Conservation (phyloP, 2,113 vertebrate genomes). For the Laticauda laticaudata region DNA sequence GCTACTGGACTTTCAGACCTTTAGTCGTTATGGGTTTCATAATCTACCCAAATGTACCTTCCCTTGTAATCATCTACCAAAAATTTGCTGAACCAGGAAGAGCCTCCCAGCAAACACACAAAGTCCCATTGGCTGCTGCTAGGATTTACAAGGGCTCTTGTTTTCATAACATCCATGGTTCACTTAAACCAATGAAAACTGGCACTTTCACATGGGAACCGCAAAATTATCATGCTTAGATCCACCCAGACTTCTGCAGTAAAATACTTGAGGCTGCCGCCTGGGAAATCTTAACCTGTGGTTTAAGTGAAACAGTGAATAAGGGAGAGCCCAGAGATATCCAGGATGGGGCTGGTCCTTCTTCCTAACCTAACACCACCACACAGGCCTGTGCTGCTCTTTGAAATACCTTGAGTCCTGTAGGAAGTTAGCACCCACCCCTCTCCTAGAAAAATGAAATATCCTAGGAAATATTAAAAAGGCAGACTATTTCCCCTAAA, state of each 20-base stretch:
- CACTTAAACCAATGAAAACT: background rate
- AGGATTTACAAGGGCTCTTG: background rate
- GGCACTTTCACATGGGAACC: background rate
- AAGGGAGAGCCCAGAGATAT: background rate
- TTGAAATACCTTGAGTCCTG: background rate
- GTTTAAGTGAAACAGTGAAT: background rate
- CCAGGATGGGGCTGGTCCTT: background rate
- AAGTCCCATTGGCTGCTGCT: background rate
- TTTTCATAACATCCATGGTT: background rate
- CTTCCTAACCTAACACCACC: background rate
- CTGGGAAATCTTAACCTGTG: background rate
- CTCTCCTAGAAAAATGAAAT: too few relatives aligned
- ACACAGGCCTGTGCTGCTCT: background rate
- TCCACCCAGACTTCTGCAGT: background rate
- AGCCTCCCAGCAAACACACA: background rate
- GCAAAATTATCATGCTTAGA: background rate
- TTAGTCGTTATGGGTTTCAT: background rate
- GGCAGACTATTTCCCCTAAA: too few relatives aligned
- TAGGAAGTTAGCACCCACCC: too few relatives aligned
- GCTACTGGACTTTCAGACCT: background rate
- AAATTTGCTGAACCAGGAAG: background rate
- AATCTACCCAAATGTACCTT: background rate
- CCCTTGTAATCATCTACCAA: background rate
- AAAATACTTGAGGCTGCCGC: background rate
- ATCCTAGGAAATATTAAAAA: too few relatives aligned